Base-by-base conservation (phyloP, 2,797 vertebrate species). In the Rhabdomys pumilio region DNA sequence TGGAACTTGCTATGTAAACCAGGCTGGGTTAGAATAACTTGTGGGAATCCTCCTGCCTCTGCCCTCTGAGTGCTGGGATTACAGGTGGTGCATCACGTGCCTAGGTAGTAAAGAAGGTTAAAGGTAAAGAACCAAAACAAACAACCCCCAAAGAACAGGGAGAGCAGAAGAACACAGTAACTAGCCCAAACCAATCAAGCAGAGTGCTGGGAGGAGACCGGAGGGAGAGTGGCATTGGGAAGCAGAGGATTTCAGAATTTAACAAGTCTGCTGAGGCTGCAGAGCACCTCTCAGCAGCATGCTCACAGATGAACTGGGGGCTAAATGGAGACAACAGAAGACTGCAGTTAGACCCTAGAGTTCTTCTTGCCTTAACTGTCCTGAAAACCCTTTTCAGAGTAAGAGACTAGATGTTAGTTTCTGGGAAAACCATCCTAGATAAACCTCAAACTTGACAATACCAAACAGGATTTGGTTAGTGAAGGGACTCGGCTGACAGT, bases 381-480 rank as follows among this genome's bases (percentile, higher is more conserved):
- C 67, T 75, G 73, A 92, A 29, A 65, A 65, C 29, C 29, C 77
- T 93, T 12, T 90, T 72, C 19, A 81, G 50, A 79, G n/a, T 69
- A 93, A 93, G 34, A 90, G 89, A 72, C 1, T 41, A 31, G 61
- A 89, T 44, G 63, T 88, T 88, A 17, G 55, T 65, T 47, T 72
- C 82, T 73, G 67, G 63, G 82, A 88, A 90, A 93, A 84, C 9
- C 24, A 73, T 63, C 90, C n/a, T 83, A 75, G 79, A 14, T 59
- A 92, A 93, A 15, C 38, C 87, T 53, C 73, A 34, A 81, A 47
- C 67, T 89, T 93, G 31, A 77, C 72, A 79, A 92, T 22, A 84
- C 15, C 34, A 90, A 34, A 34, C 17, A 67, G 26, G 83, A 82
- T 9, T 59, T 57, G 7, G 61, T 97, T 92, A 95, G 69, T 69